phyloP scores from a whole-genome alignment of 2,888 invertebrate species.

The Limnephilus marmoratus region DNA sequence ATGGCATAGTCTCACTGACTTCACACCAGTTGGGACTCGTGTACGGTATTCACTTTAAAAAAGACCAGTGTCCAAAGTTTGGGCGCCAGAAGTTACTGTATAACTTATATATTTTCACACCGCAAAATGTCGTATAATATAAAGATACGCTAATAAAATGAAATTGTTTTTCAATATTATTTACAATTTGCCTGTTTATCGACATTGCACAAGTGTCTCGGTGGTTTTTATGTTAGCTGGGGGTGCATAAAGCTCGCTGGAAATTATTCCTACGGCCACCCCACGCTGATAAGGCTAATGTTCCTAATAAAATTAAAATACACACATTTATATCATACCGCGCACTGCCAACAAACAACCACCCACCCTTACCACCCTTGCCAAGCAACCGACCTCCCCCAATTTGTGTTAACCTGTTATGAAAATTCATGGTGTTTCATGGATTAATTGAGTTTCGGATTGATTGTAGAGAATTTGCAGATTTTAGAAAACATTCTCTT shows the following conservation, averaged over 20 bases:
- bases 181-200: not conserved
- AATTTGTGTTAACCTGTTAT: conserved; percentile 11
- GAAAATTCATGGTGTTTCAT: conserved; percentile 25
- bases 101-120: no score
- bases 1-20: no score
- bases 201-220: not conserved
- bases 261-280: conserved; percentile 1
- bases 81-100: no score
- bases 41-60: no score
- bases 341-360: conserved; percentile 5
- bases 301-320: conserved; percentile 60
- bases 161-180: no score
- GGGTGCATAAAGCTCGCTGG: not conserved
- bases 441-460: not conserved
- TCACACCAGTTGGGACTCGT: no score
- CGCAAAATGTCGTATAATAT: no score
- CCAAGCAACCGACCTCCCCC: not conserved
- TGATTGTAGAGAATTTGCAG: no score
- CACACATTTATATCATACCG: conserved; percentile 39
- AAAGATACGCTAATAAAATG: no score
- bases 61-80: no score
- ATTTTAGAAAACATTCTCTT: no score
- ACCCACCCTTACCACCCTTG: not conserved
- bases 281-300: conserved; percentile 55
- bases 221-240: conserved; percentile 18